Evolutionary conservation across 2,888 invertebrate species (phyloP), one percentile per base, ranked within the genome.

Genomic region (Cephalotes varians): DNA sequence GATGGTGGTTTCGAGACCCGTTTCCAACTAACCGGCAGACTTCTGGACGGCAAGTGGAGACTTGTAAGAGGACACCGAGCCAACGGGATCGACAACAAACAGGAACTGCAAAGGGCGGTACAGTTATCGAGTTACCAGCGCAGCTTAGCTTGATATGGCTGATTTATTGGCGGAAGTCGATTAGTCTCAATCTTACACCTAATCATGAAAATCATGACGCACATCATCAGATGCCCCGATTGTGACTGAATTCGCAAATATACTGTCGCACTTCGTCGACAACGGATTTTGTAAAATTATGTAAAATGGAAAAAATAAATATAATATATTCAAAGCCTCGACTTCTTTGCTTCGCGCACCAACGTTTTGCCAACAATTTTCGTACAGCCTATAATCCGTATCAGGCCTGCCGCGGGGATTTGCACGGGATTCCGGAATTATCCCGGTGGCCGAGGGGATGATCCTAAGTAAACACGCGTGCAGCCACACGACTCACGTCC

Each of bases 381-480:
- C 37, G 7, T 31, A 25, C 71, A 80, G 37, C 56, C 82, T 72
- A 58, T 89, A 90, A 89, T 89, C 90, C 86, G 84, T 81, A 86
- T 84, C 84, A 73, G 86, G 81, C 76, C 85, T 81, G 83, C 82
- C 76, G 76, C 85, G 67, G 81, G 87, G 88, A 91, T 89, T 90
- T 88, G 85, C 85, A 77, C 85, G 76, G 74, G 85, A 85, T 87
- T 84, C 65, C 82, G 73, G 91, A 90, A 92, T 92, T 91, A 91
- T 83, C 87, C 87, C 83, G 74, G 74, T 71, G 88, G 82, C 87
- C 88, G 85, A 86, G 87, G 83, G 91, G 91, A 91, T 92, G 91
- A 93, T 94, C 94, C 94, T 94, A 93, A 94, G 91, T 91, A 94
- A 94, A 94, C 93, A 93, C 91, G 91, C 90, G 90, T 76, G 81